phyloP scores from a whole-genome alignment of 1,140 invertebrate genomes.

The Pygmarrhopalites habei region DNA sequence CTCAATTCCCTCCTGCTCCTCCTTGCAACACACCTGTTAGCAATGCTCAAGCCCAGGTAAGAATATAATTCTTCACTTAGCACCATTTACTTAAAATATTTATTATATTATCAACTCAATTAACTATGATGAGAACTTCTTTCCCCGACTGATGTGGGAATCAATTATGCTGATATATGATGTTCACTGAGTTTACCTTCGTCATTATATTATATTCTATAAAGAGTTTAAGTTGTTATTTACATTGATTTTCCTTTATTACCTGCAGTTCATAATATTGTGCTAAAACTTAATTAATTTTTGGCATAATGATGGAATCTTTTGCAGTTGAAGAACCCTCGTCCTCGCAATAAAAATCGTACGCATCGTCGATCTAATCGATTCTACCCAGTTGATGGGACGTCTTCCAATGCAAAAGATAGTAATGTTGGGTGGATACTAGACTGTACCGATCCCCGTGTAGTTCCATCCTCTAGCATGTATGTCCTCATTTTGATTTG shows the following conservation, averaged over 20 bases:
- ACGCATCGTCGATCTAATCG: constrained; percentile 15
- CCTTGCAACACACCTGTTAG: constrained; percentile 47
- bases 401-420: constrained; percentile 52
- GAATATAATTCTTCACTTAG: constrained; percentile 1
- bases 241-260: too few relatives aligned
- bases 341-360: constrained; percentile 5
- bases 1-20: constrained; percentile 61
- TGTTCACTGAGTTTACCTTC: constrained; percentile 25
- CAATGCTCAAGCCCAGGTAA: constrained; percentile 39
- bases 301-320: too few relatives aligned
- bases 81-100: background rate
- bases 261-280: too few relatives aligned
- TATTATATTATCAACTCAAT: background rate
- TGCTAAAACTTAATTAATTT: too few relatives aligned
- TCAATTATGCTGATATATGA: constrained; percentile 23
- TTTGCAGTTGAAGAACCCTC: too few relatives aligned
- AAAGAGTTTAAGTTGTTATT: too few relatives aligned
- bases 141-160: constrained; percentile 39
- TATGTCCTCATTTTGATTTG: constrained; percentile 26
- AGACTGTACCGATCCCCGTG: constrained; percentile 74
- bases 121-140: constrained; percentile 32
- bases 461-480: constrained; percentile 61
- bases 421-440: constrained; percentile 96
- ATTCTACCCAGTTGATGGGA: constrained; percentile 31
- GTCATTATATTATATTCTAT: too few relatives aligned